Base-by-base conservation (phyloP, 2,797 vertebrate genomes). In the Acanthurus leucopareius region DNA sequence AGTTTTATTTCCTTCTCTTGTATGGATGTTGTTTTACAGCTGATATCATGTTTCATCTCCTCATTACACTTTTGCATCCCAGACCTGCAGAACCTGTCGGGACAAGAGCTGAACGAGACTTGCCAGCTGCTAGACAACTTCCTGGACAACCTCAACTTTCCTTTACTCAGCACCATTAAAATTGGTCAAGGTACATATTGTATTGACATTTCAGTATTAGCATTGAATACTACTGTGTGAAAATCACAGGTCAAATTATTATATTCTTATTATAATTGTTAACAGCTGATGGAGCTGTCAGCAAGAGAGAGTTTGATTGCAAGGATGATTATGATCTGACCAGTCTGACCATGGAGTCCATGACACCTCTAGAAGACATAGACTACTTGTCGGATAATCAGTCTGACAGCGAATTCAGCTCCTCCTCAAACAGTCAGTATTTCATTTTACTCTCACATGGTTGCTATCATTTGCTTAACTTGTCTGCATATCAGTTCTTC, bases 71-170 rank as follows among this genome's bases (percentile, higher is more conserved):
- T 71, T 61, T 17, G 25, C 20, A 22, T 69, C 25, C 1, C 60
- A 94, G 94, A 93, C 28, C 56, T 91, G 8, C 90, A 84, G 60
- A 83, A 32, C 44, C 63, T 93, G 4, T 84, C 89, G 17, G 88
- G 63, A 58, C 78, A 83, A 40, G 94, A 95, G 25, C 83, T 95
- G 20, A 93, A 65, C 0, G 94, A 95, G 83, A 94, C 94, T 1
- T 95, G 91, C 28, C 89, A 89, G 45, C 91, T 96, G 10, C 85
- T 96, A 59, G 94, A 94, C 75, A 86, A 77, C 86, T 93, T 96
- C 63, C 78, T 95, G 62, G 88, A 92, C 75, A 91, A 87, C 51
- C 83, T 94, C 0, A 92, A 82, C 38, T 94, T 89, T 65, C 93
- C 94, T 47, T 77, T 91, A 73, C 92, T 94, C 65, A 94, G 89